Evolutionary conservation across 2,113 vertebrate species (phyloP).

Genomic region (Madoqua kirkii): DNA sequence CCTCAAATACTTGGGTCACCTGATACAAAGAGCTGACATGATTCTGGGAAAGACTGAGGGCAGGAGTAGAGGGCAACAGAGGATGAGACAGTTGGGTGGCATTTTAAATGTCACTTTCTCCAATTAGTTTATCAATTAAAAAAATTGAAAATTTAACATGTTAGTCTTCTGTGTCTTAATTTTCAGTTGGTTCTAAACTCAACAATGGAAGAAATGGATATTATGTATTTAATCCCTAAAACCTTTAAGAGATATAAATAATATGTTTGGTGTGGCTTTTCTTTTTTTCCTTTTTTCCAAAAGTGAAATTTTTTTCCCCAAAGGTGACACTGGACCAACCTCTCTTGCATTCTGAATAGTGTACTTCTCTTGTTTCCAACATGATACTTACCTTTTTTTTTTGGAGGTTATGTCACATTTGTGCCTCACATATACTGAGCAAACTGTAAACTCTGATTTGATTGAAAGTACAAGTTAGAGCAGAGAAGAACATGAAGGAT

Average conservation of each 20-base stretch:
- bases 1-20: background rate
- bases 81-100: background rate
- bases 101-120: background rate
- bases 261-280: background rate
- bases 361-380: background rate
- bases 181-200: background rate
- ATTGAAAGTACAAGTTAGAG: background rate
- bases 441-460: background rate
- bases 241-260: background rate
- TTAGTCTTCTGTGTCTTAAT: background rate
- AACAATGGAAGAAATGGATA: background rate
- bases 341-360: background rate
- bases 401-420: background rate
- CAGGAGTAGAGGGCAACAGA: background rate
- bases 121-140: background rate
- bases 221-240: background rate
- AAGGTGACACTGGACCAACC: background rate
- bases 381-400: background rate
- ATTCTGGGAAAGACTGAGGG: background rate
- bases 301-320: background rate
- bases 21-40: background rate
- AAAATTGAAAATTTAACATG: background rate
- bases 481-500: background rate
- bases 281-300: background rate
- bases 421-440: background rate